Evolutionary conservation across 2,888 invertebrate genomes (phyloP), one percentile per base, ranked within the genome.

Genomic region (Stenichneumon culpator): DNA sequence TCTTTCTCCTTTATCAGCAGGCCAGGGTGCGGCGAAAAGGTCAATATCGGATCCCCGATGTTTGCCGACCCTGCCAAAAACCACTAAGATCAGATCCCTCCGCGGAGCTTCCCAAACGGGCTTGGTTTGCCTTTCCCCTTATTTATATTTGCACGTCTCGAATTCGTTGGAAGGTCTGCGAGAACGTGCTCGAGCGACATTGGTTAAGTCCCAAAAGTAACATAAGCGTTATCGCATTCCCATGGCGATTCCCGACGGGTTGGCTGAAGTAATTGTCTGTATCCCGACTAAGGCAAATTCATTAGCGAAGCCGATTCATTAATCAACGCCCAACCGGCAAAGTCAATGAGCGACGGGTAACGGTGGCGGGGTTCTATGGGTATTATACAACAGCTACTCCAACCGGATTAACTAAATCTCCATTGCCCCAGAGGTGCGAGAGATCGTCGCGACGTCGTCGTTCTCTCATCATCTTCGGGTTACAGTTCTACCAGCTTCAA

Each of bases 251-350:
- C 6, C 14, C 14, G 54, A 3, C 39, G 22, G 22, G n/a, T 69
- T 14, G 22, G 28, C n/a, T 16, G 25, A 22, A 9, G 28, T 25
- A 39, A 28, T 67, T 67, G 19, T 32, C 28, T 50, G 36, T 19
- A 5, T n/a, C 47, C 44, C 9, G 36, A 44, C 28, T 25, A 3
- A n/a, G 57, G 78, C 57, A 44, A 69, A 78, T 78, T 78, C 63
- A 68, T 79, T 39, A 70, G 70, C 60, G 63, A 60, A 65, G 44
- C 50, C 63, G 63, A 70, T 79, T 70, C 70, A 79, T 72, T 79
- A 72, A 72, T 79, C 79, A 70, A 70, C 28, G 44, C 52, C 52
- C 65, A n/a, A 7, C 39, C 14, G 52, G 19, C 44, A 44, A 69
- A 69, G 39, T 79, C 70, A 79, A 79, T 70, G 79, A 60, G 60